phyloP scores from a whole-genome alignment of 2,888 invertebrate genomes.

The Ryuthela nishihirai region DNA sequence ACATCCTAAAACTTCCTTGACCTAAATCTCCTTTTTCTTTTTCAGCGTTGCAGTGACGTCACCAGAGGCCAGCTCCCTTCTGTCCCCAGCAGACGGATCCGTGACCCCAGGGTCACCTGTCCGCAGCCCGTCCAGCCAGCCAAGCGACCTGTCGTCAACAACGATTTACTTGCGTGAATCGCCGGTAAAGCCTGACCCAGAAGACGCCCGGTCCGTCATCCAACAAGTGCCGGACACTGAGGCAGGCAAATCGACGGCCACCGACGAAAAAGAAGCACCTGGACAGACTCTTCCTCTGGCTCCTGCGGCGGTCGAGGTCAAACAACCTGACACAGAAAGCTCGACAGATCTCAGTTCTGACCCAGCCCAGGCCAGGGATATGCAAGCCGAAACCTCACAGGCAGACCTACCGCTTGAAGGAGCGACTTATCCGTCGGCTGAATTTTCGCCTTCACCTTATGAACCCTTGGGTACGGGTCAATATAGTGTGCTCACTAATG shows the following conservation, averaged over 20 bases:
- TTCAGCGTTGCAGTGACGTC: conserved; percentile 8
- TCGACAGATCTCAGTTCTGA: neutral
- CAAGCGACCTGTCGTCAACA: conserved; percentile 2
- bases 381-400: conserved; percentile 7
- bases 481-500: conserved; percentile 37
- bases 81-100: neutral
- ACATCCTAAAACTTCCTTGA: no score
- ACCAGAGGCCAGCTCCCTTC: conserved; percentile 8
- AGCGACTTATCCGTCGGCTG: conserved; percentile 17
- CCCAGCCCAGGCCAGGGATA: no score
- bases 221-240: conserved; percentile 27
- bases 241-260: neutral
- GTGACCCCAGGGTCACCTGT: conserved; percentile 1
- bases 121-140: conserved; percentile 9
- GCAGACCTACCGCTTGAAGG: conserved; percentile 21
- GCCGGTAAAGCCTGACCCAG: no score
- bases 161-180: conserved; percentile 13
- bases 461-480: conserved; percentile 34
- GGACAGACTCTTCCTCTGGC: conserved; percentile 12
- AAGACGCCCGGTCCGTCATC: conserved; percentile 30
- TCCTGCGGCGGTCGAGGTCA: conserved; percentile 7
- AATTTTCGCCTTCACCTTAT: conserved; percentile 26
- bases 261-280: conserved; percentile 2
- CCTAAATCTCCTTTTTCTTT: no score
- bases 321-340: neutral